Evolutionary conservation across 2,797 vertebrate species (phyloP).

Genomic region (Pseudochaenichthys georgianus): DNA sequence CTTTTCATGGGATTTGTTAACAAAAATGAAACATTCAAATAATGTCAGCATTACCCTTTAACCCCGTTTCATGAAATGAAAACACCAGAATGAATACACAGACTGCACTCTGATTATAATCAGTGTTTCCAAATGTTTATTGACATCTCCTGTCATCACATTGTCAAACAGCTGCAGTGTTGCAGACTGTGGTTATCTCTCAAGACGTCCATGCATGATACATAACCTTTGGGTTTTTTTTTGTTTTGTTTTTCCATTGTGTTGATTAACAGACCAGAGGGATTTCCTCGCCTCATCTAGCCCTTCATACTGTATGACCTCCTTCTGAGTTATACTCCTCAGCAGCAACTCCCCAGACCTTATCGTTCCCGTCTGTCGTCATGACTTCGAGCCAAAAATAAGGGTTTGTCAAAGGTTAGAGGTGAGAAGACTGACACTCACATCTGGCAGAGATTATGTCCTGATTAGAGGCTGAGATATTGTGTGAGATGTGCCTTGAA

Average conservation of each 20-base stretch:
- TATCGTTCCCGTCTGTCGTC: constrained; percentile 63
- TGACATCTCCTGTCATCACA: constrained; percentile 21
- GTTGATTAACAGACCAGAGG: constrained; percentile 72
- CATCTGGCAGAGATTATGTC: constrained; percentile 83
- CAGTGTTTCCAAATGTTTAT: constrained; percentile 45
- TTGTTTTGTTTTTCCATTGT: constrained; percentile 56
- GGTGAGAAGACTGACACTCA: constrained; percentile 56
- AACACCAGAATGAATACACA: background rate
- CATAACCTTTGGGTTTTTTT: constrained; percentile 24
- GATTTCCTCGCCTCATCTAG: constrained; percentile 56
- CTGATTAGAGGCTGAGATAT: constrained; percentile 65
- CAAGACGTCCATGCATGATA: constrained; percentile 35
- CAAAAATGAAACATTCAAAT: background rate
- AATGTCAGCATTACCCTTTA: background rate
- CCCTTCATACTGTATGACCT: constrained; percentile 52
- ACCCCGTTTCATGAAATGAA: background rate
- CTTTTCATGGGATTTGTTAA: background rate
- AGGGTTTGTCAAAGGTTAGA: constrained; percentile 75
- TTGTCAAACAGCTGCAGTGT: constrained; percentile 24
- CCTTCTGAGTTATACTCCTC: constrained; percentile 54
- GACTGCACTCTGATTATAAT: constrained; percentile 9
- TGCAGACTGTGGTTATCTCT: constrained; percentile 26
- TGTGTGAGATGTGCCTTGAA: constrained; percentile 28
- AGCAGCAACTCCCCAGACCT: constrained; percentile 67
- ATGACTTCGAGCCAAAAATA: constrained; percentile 15